Base-by-base conservation (phyloP, 2,797 vertebrate genomes). In the Paguma larvata region DNA sequence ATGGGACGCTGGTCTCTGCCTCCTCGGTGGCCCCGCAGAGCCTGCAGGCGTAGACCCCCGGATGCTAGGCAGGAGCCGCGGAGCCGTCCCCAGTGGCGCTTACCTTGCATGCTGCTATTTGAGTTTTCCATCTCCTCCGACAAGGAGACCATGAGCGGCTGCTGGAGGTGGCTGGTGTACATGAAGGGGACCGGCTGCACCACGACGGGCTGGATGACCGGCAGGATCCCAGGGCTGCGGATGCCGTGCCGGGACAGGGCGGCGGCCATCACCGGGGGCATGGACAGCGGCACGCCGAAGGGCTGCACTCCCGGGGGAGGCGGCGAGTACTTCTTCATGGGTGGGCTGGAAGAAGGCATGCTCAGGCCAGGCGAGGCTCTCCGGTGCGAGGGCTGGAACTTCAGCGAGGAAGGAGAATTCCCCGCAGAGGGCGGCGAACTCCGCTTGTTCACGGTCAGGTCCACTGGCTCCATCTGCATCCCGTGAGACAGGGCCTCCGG, bases 381-480 rank as follows among this genome's bases (percentile, higher is more conserved):
- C 93, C 99, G 98, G 2, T 98, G 98, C 0, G 98, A 98, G 77
- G 99, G 98, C 91, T 98, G 98, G 96, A 99, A 99, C 97, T 99
- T 99, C 25, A 99, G 89, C 0, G 99, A 99, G 53, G 99, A 99
- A 3, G 99, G 99, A 63, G 99, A 99, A 85, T 96, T 99, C 84
- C 98, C 99, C 0, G 99, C 98, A 0, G 99, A 99, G 68, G 98
- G 98, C 0, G 99, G 99, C 0, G 99, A 99, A 80, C 99, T 98
- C 44, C 99, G 99, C 98, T 99, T 99, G 98, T 99, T 99, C 98
- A 99, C 98, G 0, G 99, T 99, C 89, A 99, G 99, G 98, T 99
- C 99, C 83, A 99, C 99, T 0, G 99, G 99, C 98, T 99, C 99
- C 98, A 99, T 96, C 99, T 99, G 99, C 95, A 99, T 98, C 93